Evolutionary conservation across 2,888 invertebrate genomes (phyloP), one percentile per base, ranked within the genome.

Genomic region (Tridacna gigas): DNA sequence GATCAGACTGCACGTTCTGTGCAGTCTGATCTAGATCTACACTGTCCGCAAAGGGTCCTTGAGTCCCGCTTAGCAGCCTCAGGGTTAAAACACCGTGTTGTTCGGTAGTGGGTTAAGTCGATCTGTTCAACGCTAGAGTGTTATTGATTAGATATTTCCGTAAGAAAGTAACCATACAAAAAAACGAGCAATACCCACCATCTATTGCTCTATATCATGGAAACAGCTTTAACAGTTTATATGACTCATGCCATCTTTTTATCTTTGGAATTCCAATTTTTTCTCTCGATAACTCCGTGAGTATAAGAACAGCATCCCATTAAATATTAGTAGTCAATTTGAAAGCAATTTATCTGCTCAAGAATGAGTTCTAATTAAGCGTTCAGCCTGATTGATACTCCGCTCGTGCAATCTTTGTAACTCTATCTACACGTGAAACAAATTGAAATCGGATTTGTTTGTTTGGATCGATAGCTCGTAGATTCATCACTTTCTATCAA

Each of bases 301-400:
- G 74, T 69, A 75, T 81, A 81, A 78, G 81, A 84, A 78, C 75
- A 63, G 84, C 76, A 85, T 79, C 80, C 56, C 28, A 12, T 26
- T 12, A 77, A 82, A 78, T 80, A 86, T 84, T 80, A 86, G 79
- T 80, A 86, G 86, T 82, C 83, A 80, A 84, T 83, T 82, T 77
- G 83, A 82, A 86, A 83, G 82, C 86, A 82, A 82, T 83, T 84
- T 84, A 84, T 86, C 83, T 79, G 77, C 79, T 73, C 66, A 77
- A 79, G 82, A 77, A 81, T 71, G 71, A 51, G 71, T 71, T 66
- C 74, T 73, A 48, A 61, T 79, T 79, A 69, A 75, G 77, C 69
- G 67, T 73, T 60, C 47, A 48, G n/a, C 26, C 65, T 79, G 81
- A 84, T 84, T 79, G 81, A 84, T 82, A 67, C 74, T 25, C 7